Evolutionary conservation across 2,797 vertebrate genomes (phyloP), one percentile per base, ranked within the genome.

Genomic region (Sebastes trivittatus): DNA sequence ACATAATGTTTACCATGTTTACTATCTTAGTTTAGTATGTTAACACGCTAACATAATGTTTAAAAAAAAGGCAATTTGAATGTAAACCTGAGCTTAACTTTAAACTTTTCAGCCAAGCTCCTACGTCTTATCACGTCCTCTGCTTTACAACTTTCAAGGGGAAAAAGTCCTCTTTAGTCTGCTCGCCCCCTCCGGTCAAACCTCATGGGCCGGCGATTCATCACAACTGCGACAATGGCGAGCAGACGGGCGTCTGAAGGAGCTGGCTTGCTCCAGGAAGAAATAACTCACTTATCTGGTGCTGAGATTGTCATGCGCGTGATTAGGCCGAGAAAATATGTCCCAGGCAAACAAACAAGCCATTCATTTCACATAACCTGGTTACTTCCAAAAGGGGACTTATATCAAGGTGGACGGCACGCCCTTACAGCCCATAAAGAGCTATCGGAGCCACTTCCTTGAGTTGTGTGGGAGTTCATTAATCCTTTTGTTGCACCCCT

Each of bases 251-350:
- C 71, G 49, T 89, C 81, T 88, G 70, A 86, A 89, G 84, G 72
- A 87, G 81, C 14, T 0, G 75, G 70, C 77, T 58, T 2, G 67
- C 80, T 80, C 1, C 84, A 87, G 91, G 89, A 93, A 91, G 85
- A 78, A 81, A 91, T 89, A 87, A 89, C 72, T 93, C 84, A 82
- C 88, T 90, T 83, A 91, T 92, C 82, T 83, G 86, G 22, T 55
- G 72, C 81, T 55, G 84, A 72, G 87, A 84, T 81, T 77, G 78
- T 72, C 34, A 18, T 63, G 38, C 2, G 9, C 69, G 25, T 86
- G 88, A 91, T 88, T 89, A 85, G 69, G 63, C 63, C 22, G 66
- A 89, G 84, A 90, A 87, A 89, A 84, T 83, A 87, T 61, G 59
- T 58, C 65, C 1, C 61, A 68, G 52, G 72, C 72, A 87, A 86